Evolutionary conservation across 2,113 vertebrate genomes (phyloP), one percentile per base, ranked within the genome.

Genomic region (Plectropomus leopardus): DNA sequence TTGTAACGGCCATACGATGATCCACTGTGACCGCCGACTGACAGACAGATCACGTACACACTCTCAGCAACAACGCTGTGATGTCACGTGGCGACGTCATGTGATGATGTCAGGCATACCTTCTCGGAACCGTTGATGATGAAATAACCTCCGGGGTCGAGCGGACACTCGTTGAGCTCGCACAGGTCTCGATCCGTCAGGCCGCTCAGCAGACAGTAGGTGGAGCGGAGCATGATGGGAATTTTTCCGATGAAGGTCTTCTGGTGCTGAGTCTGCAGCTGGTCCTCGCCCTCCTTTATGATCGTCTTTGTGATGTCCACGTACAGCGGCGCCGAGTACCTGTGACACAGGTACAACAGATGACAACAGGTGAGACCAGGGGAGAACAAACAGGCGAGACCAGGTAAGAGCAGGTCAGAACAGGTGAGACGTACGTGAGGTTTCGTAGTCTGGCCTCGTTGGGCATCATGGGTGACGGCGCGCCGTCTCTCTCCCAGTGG

Each of bases 51-150:
- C 34, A 36, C 34, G 0, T 40, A 40, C 11, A 10, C 8, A 40
- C 36, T 40, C 36, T 40, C 7, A 40, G 11, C n/a, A n/a, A n/a
- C n/a, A n/a, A n/a, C n/a, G n/a, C n/a, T n/a, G n/a, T 40, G 36
- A 40, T 40, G 34, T 36, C 34, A 36, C 34, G 9, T 36, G 34
- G 34, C 9, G n/a, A n/a, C n/a, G n/a, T n/a, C n/a, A 6, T 9
- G 34, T 36, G 5, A 5, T 14, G 47, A 48, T 15, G 50, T 61
- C 36, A 57, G 19, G 19, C 40, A 0, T 83, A 99, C 98, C 97
- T 99, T 99, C 93, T 99, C 98, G 8, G 98, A 99, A 74, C 98
- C 98, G 79, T 99, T 99, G 89, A 99, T 99, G 91, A 99, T 99
- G 82, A 99, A 99, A 88, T 99, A 99, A 28, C 98, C 98, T 17